Evolutionary conservation across 2,797 vertebrate genomes (phyloP), one percentile per base, ranked within the genome.

Genomic region (Sandelia bainsii): DNA sequence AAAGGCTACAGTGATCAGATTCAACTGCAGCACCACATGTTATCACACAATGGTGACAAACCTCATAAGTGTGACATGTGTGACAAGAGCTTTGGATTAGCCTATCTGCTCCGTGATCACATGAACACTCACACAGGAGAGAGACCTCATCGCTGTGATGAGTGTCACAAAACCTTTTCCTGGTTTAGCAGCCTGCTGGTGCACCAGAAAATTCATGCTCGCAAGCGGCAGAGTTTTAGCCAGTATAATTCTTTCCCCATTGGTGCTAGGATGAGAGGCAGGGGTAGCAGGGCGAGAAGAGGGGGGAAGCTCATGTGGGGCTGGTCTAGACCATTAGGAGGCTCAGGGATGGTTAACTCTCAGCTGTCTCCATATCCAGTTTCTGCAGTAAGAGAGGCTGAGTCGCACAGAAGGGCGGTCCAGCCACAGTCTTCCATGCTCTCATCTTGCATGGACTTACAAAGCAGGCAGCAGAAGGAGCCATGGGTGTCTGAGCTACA

Each of bases 91-190:
- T 96, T 96, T 19, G 91, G 93, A 3, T 82, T 95, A 45, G 93
- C 94, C 0, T 95, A 95, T 79, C 86, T 95, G 72, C 93, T 96
- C 13, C 94, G 94, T 1, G 94, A 95, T 81, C 95, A 96, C 85
- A 92, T 95, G 83, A 95, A 95, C 87, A 95, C 95, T 0, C 95
- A 96, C 86, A 96, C 94, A 0, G 95, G 95, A 1, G 93, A 94
- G 76, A 87, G 94, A 76, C 95, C 95, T 23, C 94, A 95, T 78
- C 91, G 89, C 64, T 96, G 95, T 42, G 90, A 92, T 0, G 94
- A 95, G 81, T 96, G 95, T 65, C 77, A 93, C 75, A 96, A 95
- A 78, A 89, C 91, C 1, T 96, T 96, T 40, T 94, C 93, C 44
- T 95, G 94, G 94, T 93, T 95, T 20, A 95, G 94, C 85, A 95